phyloP scores from a whole-genome alignment of 2,797 vertebrate species.

The Triplophysa yarkandensis region DNA sequence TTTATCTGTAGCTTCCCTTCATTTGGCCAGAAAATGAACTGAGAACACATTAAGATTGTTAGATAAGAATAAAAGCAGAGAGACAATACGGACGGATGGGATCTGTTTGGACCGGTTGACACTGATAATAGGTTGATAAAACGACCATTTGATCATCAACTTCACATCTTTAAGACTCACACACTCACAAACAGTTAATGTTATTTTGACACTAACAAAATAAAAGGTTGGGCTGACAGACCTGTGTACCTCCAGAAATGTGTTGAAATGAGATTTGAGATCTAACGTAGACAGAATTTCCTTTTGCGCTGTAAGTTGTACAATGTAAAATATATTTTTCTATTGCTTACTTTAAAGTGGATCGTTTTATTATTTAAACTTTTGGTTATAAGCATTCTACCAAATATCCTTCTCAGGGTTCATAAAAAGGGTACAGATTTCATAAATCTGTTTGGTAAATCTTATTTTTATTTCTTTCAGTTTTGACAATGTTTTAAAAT shows the following conservation, averaged over 20 bases:
- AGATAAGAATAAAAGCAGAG: constrained; percentile 40
- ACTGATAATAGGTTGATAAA: constrained; percentile 31
- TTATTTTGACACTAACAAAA: neutral
- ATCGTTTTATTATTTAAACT: too few relatives aligned
- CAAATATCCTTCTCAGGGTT: too few relatives aligned
- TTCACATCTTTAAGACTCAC: neutral
- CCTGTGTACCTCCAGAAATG: neutral
- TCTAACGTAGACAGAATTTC: neutral
- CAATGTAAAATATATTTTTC: too few relatives aligned
- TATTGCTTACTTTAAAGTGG: too few relatives aligned
- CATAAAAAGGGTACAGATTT: too few relatives aligned
- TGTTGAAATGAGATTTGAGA: neutral
- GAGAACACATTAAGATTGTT: constrained; percentile 38
- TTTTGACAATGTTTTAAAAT: too few relatives aligned
- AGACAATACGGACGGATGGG: constrained; percentile 23
- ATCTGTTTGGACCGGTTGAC: constrained; percentile 36
- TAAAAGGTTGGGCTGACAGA: too few relatives aligned
- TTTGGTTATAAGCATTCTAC: too few relatives aligned
- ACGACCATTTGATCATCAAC: constrained; percentile 18
- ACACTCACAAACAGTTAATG: neutral
- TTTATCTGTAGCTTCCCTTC: constrained; percentile 32
- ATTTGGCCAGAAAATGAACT: constrained; percentile 43
- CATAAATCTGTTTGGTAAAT: too few relatives aligned
- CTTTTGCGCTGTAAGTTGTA: too few relatives aligned
- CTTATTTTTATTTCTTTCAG: too few relatives aligned